Conservation (phyloP, 1,140 invertebrate species). For the Zaprionus camerounensis region DNA sequence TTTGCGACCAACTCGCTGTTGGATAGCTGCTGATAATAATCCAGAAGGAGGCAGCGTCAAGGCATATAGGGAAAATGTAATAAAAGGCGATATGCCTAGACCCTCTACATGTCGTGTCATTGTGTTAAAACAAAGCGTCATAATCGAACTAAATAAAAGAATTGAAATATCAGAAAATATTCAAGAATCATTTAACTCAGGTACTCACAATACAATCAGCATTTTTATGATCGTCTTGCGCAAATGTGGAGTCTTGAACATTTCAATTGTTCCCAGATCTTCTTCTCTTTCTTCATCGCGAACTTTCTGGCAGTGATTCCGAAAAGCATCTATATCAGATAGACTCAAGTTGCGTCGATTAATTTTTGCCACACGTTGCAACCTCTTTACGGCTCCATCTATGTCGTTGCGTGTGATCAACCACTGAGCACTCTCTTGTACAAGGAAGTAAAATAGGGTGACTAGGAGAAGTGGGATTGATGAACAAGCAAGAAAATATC, state of each 20-base stretch:
- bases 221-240: slow-evolving; percentile 42
- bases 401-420: slow-evolving; percentile 86
- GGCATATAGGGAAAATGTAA: slow-evolving; percentile 85
- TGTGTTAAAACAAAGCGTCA: slow-evolving; percentile 87
- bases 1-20: slow-evolving; percentile 86
- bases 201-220: slow-evolving; percentile 54
- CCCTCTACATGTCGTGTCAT: slow-evolving; percentile 86
- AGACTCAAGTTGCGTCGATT: slow-evolving; percentile 85
- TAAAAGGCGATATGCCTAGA: slow-evolving; percentile 85
- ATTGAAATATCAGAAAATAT: not conserved
- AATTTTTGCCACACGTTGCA: slow-evolving; percentile 85
- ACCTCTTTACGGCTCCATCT: slow-evolving; percentile 85
- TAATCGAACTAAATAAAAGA: slow-evolving; percentile 84
- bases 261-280: slow-evolving; percentile 55
- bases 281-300: slow-evolving; percentile 1
- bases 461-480: slow-evolving; percentile 84
- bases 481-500: slow-evolving; percentile 84
- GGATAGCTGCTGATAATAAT: slow-evolving; percentile 84
- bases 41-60: slow-evolving; percentile 86
- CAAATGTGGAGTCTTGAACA: slow-evolving; percentile 48
- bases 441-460: slow-evolving; percentile 83
- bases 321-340: slow-evolving; percentile 82
- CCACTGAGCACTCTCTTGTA: slow-evolving; percentile 88
- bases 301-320: slow-evolving; percentile 49
- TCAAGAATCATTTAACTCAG: not conserved